These are phyloP conservation scores for Chelonia mydas DNA, from an alignment of 2,797 vertebrate genomes.

Conservation along the genomic window DNA sequence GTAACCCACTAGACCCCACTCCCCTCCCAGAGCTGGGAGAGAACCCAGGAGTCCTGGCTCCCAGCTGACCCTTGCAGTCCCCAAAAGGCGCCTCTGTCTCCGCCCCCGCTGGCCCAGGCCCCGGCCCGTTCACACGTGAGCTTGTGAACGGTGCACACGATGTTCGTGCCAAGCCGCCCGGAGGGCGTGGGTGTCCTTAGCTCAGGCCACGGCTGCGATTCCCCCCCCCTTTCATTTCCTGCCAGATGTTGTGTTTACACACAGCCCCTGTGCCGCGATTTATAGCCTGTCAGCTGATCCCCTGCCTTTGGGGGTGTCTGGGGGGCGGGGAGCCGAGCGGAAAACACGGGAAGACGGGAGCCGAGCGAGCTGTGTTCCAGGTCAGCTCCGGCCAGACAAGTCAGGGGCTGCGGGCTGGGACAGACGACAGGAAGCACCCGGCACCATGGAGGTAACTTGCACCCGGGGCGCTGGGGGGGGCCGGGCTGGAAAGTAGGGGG, in stretches of 20 bases:
- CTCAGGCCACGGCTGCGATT: not conserved
- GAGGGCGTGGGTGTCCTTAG: not conserved
- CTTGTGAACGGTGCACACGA: not conserved
- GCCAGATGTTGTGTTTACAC: not conserved
- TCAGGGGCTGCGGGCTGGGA: not conserved
- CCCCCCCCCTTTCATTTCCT: conserved; percentile 17
- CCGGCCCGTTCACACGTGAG: not conserved
- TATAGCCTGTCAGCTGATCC: conserved; percentile 27
- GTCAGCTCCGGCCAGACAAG: conserved; percentile 36
- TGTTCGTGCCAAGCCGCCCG: not conserved
- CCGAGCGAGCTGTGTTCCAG: conserved; percentile 40
- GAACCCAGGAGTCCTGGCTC: not conserved
- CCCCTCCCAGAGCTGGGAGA: no score
- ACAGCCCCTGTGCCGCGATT: not conserved
- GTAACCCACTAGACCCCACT: not conserved
- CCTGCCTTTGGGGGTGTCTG: not conserved
- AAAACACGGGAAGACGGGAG: not conserved
- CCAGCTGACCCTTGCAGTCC: not conserved
- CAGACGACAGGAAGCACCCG: not conserved
- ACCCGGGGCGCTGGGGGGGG: no score
- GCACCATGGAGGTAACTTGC: not conserved
- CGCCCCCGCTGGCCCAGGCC: not conserved
- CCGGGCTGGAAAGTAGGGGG: not conserved
- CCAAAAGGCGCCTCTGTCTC: not conserved
- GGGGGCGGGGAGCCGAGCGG: conserved; percentile 7